These are phyloP conservation scores for Aporrectodea caliginosa DNA, from an alignment of 1,140 invertebrate genomes.

Conservation along the genomic window DNA sequence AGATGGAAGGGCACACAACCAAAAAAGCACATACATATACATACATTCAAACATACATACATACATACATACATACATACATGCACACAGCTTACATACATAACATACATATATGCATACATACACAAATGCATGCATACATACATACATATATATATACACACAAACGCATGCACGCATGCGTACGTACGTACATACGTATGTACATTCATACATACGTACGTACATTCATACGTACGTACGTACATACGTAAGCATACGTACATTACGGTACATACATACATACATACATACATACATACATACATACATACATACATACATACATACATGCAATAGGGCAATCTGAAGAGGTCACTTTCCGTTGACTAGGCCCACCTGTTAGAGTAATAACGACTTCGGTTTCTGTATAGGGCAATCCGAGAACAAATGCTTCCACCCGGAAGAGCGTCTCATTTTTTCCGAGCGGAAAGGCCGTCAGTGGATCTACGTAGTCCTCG, in stretches of 20 bases:
- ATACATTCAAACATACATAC: background rate
- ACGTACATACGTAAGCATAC: background rate
- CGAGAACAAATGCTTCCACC: background rate
- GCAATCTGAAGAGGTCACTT: background rate
- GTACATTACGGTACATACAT: background rate
- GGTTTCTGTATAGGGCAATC: background rate
- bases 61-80: background rate
- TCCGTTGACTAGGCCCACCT: background rate
- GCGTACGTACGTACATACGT: background rate
- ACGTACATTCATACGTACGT: background rate
- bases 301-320: background rate
- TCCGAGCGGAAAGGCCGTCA: background rate
- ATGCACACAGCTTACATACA: background rate
- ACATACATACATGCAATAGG: background rate
- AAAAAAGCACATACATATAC: background rate
- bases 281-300: background rate
- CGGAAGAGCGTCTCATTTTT: background rate
- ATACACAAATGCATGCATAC: background rate
- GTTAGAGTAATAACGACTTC: background rate
- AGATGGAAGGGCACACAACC: background rate
- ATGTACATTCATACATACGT: background rate
- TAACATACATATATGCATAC: background rate
- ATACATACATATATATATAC: background rate
- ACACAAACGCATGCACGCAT: background rate
- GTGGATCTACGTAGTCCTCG: too few species aligned